Percentiles rank a stretch among this genome's conserved stretches.
These are phyloP conservation scores for Cataglyphis altisquamis DNA, from an alignment of 2,888 invertebrate genomes.

Conservation along the genomic window DNA sequence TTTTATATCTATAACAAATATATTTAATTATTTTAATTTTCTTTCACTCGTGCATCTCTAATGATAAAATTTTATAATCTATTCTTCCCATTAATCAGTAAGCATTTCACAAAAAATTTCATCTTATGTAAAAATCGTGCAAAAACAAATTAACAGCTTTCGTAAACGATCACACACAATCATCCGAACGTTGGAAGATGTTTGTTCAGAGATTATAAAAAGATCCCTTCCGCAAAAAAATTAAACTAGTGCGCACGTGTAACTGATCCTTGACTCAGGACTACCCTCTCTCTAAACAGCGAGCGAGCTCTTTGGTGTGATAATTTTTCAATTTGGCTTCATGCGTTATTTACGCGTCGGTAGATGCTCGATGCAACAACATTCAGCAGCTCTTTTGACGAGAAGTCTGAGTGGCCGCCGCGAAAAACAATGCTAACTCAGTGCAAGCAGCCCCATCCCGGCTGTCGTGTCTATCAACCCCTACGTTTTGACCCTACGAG, in stretches of 20 bases:
- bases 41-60: not conserved
- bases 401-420: slow-evolving; percentile 77
- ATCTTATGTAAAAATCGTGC: not conserved
- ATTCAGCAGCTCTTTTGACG: slow-evolving; percentile 78
- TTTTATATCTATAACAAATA: slow-evolving; percentile 10
- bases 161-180: not conserved
- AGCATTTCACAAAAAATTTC: not conserved
- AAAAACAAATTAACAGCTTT: not conserved
- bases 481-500: slow-evolving; percentile 75
- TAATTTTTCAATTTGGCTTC: slow-evolving; percentile 86
- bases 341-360: slow-evolving; percentile 83
- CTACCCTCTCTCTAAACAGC: slow-evolving; percentile 77
- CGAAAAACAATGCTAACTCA: slow-evolving; percentile 78
- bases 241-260: slow-evolving; percentile 56
- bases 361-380: slow-evolving; percentile 69
- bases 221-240: slow-evolving; percentile 30
- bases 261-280: slow-evolving; percentile 53
- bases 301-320: slow-evolving; percentile 81
- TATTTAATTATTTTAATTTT: slow-evolving; percentile 1
- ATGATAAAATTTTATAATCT: not conserved
- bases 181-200: not conserved
- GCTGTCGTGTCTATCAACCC: slow-evolving; percentile 55
- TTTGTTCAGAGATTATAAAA: slow-evolving; percentile 42
- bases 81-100: not conserved
- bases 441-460: slow-evolving; percentile 54